A percentile compares a stretch with the other conserved stretches of the same genome.
Evolutionary conservation across 1,140 invertebrate species (phyloP).

Genomic region (Heliconius hewitsoni): DNA sequence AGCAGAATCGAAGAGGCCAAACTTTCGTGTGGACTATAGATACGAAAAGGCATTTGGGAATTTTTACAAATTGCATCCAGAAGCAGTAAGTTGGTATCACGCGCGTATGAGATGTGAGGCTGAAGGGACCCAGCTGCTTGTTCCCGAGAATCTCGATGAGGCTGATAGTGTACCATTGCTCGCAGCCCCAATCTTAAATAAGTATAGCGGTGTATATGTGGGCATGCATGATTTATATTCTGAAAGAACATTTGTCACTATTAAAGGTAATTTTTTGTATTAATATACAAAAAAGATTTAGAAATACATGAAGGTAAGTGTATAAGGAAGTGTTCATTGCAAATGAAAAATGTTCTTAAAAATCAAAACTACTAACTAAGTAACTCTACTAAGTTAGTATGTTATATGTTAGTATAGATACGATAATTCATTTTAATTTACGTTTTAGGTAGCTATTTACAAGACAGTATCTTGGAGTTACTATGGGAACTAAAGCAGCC

Average conservation of each 20-base stretch:
- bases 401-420: too few relatives aligned
- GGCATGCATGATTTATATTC: slow-evolving; percentile 62
- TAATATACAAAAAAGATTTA: too few relatives aligned
- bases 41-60: slow-evolving; percentile 58
- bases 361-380: too few relatives aligned
- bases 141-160: slow-evolving; percentile 59
- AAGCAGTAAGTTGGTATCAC: slow-evolving; percentile 53
- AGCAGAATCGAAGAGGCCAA: slow-evolving; percentile 50
- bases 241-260: slow-evolving; percentile 54
- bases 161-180: slow-evolving; percentile 57
- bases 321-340: too few relatives aligned
- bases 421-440: neutral
- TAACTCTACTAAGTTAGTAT: too few relatives aligned
- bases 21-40: slow-evolving; percentile 54
- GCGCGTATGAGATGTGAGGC: slow-evolving; percentile 60
- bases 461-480: slow-evolving; percentile 51
- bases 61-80: slow-evolving; percentile 67
- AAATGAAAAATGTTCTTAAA: too few relatives aligned
- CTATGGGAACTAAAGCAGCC: slow-evolving; percentile 55
- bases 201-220: slow-evolving; percentile 51
- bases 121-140: slow-evolving; percentile 59
- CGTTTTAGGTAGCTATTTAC: slow-evolving; percentile 43
- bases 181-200: slow-evolving; percentile 45
- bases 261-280: slow-evolving; percentile 44
- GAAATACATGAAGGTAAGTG: too few relatives aligned